These are phyloP conservation scores for Disparrhopalites patrizii DNA, from an alignment of 2,888 invertebrate species.

Conservation along the genomic window DNA sequence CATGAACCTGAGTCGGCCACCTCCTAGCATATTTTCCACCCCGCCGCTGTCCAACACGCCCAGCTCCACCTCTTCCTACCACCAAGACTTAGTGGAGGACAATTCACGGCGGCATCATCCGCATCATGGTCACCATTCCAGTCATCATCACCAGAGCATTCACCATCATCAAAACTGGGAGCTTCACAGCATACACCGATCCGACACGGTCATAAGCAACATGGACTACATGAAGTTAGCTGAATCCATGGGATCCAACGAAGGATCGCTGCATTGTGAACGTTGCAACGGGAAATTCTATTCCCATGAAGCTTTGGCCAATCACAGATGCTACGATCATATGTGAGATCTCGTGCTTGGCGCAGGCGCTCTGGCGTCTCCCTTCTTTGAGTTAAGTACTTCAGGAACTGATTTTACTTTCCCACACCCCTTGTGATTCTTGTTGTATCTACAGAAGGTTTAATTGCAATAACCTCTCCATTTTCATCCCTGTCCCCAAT, in stretches of 20 bases:
- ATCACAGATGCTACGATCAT: not conserved
- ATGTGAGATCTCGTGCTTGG: not conserved
- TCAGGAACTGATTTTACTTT: too few species aligned
- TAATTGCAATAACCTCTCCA: not conserved
- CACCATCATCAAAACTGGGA: not conserved
- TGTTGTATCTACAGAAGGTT: too few species aligned
- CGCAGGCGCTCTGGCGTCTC: not conserved
- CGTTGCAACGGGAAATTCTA: conserved; percentile 3
- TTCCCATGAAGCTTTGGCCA: not conserved
- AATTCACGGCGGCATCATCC: not conserved
- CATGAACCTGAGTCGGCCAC: not conserved
- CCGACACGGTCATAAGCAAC: not conserved
- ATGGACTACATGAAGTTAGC: conserved; percentile 3
- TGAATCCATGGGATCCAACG: conserved; percentile 2
- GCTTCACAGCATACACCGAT: not conserved
- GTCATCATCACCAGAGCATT: not conserved
- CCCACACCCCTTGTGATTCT: too few species aligned
- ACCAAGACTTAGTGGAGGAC: not conserved
- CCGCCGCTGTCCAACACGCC: not conserved
- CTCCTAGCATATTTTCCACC: conserved; percentile 9
- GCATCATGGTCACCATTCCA: not conserved
- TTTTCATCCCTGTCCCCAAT: not conserved
- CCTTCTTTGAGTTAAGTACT: too few species aligned
- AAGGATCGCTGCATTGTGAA: not conserved
- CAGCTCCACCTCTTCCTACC: not conserved